Evolutionary conservation across 2,113 vertebrate species (phyloP).

Genomic region (Numenius arquata): DNA sequence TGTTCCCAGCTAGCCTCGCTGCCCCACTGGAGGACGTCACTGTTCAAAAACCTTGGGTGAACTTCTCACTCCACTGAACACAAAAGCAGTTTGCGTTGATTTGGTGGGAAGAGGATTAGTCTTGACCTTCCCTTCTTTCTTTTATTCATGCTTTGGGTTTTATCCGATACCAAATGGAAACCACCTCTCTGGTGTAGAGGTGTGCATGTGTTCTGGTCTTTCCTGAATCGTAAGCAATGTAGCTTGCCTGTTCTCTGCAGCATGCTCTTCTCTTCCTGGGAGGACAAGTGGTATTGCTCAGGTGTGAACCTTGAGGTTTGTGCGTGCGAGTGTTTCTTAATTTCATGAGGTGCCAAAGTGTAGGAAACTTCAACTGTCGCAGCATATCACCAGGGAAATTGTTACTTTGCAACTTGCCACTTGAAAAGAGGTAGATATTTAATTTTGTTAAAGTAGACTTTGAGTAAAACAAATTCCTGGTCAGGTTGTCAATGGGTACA

Average conservation of each 20-base stretch:
- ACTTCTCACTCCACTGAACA: neutral
- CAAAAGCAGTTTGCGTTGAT: neutral
- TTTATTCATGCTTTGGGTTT: neutral
- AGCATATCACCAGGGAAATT: neutral
- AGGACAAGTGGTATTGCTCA: constrained; percentile 54
- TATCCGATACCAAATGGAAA: neutral
- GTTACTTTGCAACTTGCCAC: neutral
- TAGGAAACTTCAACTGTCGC: neutral
- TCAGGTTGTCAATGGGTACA: neutral
- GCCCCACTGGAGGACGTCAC: neutral
- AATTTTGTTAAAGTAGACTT: neutral
- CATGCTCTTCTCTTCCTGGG: neutral
- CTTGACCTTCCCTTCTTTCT: neutral
- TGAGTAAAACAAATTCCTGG: neutral
- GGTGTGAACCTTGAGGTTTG: constrained; percentile 53
- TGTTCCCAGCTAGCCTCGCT: neutral
- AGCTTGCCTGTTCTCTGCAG: constrained; percentile 16
- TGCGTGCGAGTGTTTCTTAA: constrained; percentile 30
- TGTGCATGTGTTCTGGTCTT: neutral
- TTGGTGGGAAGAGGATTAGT: neutral
- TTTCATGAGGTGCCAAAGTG: constrained; percentile 5
- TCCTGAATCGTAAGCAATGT: neutral
- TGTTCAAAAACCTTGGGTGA: neutral
- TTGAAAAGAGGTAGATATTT: neutral
- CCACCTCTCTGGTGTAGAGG: neutral